Percentiles rank a stretch among this genome's conserved stretches.
Evolutionary conservation across 2,888 invertebrate species (phyloP).

Genomic region (Thera britannica): DNA sequence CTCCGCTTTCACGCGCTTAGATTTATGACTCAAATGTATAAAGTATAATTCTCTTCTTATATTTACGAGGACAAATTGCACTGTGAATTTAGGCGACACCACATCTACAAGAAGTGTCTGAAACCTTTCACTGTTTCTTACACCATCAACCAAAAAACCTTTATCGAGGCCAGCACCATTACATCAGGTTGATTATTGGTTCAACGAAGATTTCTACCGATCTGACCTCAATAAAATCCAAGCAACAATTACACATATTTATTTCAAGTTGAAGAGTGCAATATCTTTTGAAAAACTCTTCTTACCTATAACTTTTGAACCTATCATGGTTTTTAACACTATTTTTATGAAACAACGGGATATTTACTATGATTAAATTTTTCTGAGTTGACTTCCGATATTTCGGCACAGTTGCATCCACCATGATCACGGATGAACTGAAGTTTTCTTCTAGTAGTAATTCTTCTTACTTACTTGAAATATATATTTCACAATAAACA

Average conservation of each 20-base stretch:
- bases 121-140: background rate
- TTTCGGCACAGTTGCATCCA: too few relatives aligned
- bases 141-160: background rate
- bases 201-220: background rate
- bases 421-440: too few relatives aligned
- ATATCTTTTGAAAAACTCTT: background rate
- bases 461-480: background rate
- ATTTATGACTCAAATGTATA: conserved; percentile 40
- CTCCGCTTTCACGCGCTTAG: conserved; percentile 45
- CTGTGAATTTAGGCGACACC: conserved; percentile 15
- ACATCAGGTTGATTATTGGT: background rate
- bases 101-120: background rate
- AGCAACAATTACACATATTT: background rate
- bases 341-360: too few relatives aligned
- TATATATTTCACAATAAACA: background rate
- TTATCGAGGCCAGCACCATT: background rate
- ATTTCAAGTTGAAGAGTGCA: background rate
- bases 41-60: conserved; percentile 28
- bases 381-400: too few relatives aligned
- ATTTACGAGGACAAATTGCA: conserved; percentile 34
- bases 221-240: background rate
- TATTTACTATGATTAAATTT: too few relatives aligned
- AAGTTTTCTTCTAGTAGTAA: too few relatives aligned
- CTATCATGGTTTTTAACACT: too few relatives aligned
- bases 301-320: too few relatives aligned